Evolutionary conservation across 1,140 invertebrate species (phyloP), one percentile per base, ranked within the genome.

Genomic region (Camponotus pennsylvanicus): DNA sequence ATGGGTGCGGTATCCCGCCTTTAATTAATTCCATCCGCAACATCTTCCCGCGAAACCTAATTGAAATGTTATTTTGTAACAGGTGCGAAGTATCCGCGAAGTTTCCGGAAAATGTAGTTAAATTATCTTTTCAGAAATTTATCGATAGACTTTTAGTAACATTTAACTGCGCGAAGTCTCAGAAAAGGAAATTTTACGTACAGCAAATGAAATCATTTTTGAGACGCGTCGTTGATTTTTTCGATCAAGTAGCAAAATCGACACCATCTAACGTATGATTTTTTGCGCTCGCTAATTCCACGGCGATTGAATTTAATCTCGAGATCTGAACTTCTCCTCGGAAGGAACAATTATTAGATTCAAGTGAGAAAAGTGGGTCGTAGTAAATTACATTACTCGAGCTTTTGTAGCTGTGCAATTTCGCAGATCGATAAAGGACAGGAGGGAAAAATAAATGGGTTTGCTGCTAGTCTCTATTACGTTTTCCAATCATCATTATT

Each of bases 11-110:
- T 73, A 45, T 2, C 69, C 3, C 37, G 15, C 32, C 79, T 83
- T 83, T 83, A 83, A 83, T 83, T 83, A 83, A 83, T 83, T 83
- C 69, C 4, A 34, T 83, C 57, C 27, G 55, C 55, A 52, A 55
- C 79, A 18, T 40, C 69, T 83, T 52, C 40, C 27, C 42, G 57
- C 37, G 69, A 83, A 27, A 83, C 40, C 55, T 83, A 75, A 75
- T 73, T 83, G 79, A 63, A 83, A 83, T 57, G 57, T 83, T 83
- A 83, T 61, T 61, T 32, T n/a, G 9, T 8, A 49, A 55, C 63
- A 69, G 45, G 45, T 70, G 78, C 15, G 21, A 57, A 57, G 37
- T 80, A n/a, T 9, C 11, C 34, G 34, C 32, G 21, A 52, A 52
- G 49, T 52, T 40, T 55, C 45, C 4, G 37, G 49, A 27, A 27